phyloP scores from a whole-genome alignment of 2,797 vertebrate genomes.

The Acanthurus lineatus region DNA sequence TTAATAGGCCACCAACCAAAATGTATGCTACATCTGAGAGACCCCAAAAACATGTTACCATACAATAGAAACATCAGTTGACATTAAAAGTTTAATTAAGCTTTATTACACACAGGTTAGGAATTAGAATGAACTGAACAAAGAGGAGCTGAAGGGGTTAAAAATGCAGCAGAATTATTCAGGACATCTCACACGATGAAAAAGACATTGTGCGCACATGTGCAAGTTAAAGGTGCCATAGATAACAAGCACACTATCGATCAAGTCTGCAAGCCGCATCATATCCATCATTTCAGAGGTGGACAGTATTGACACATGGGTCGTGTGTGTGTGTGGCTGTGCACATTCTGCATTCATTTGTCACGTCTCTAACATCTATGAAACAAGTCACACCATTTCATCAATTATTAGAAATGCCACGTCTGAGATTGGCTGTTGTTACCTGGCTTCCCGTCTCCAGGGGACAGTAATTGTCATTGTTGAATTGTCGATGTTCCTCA shows the following conservation, averaged over 20 bases:
- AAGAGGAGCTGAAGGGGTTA: not conserved
- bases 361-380: conserved; percentile 4
- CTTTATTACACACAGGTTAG: not conserved
- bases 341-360: conserved; percentile 8
- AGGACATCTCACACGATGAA: conserved; percentile 14
- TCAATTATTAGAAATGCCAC: conserved; percentile 60
- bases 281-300: conserved; percentile 29
- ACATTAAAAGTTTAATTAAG: not conserved
- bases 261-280: conserved; percentile 6
- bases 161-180: conserved; percentile 37
- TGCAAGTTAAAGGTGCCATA: conserved; percentile 5
- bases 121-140: not conserved
- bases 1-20: not conserved
- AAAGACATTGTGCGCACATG: not conserved
- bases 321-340: conserved; percentile 32
- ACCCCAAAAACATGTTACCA: not conserved
- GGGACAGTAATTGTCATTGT: conserved; percentile 70
- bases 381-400: conserved; percentile 15
- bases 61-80: not conserved
- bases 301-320: conserved; percentile 21
- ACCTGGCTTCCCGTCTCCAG: conserved; percentile 46
- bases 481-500: conserved; percentile 65
- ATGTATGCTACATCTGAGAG: not conserved
- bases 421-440: conserved; percentile 50
- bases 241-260: not conserved